Conservation (phyloP, 30 jellyfish, hydroid and myxozoan species). For the Aurelia sp. region DNA sequence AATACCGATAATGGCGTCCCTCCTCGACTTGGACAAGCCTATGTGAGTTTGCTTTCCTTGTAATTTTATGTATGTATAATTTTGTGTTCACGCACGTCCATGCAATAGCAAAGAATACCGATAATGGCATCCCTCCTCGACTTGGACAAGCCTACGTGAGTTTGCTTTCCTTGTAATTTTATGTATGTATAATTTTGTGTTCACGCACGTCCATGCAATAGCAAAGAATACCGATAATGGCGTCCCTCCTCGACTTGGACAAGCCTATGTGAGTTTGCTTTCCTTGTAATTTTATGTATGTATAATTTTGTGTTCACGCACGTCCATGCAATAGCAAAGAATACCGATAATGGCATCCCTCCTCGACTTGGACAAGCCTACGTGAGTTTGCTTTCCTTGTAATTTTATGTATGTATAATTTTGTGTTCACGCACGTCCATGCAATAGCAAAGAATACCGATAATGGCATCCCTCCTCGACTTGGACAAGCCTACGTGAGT, state of each 20-base stretch:
- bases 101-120: too few relatives aligned
- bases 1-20: slow-evolving; percentile 91
- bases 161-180: not conserved
- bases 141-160: slow-evolving; percentile 83
- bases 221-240: too few relatives aligned
- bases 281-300: not conserved
- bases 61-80: not conserved
- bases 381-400: slow-evolving; percentile 20
- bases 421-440: too few relatives aligned
- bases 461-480: slow-evolving; percentile 84
- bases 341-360: slow-evolving; percentile 89
- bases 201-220: too few relatives aligned
- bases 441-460: too few relatives aligned
- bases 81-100: too few relatives aligned
- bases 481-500: slow-evolving; percentile 80
- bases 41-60: slow-evolving; percentile 23
- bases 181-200: not conserved
- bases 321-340: too few relatives aligned
- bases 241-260: slow-evolving; percentile 84
- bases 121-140: slow-evolving; percentile 85
- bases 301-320: too few relatives aligned
- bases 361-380: slow-evolving; percentile 85
- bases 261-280: slow-evolving; percentile 58
- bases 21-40: slow-evolving; percentile 85
- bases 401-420: not conserved